Conservation (phyloP, 2,113 vertebrate species). For the Mungos mungo region DNA sequence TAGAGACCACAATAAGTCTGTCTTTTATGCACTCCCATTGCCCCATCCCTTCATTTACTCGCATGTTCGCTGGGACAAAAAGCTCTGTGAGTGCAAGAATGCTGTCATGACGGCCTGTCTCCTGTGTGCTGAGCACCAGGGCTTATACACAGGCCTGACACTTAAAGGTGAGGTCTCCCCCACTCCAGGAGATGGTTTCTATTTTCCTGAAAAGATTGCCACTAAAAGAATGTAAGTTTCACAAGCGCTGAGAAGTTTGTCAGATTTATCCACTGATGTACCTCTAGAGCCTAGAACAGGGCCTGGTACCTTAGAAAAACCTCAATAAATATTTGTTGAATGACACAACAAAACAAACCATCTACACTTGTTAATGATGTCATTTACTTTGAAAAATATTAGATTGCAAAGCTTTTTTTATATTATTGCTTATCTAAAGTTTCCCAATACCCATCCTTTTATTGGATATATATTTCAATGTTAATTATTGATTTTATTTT, state of each 20-base stretch:
- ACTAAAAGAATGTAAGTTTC: background rate
- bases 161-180: background rate
- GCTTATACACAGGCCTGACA: background rate
- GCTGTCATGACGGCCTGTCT: background rate
- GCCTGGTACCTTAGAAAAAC: background rate
- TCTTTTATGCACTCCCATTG: background rate
- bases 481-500: background rate
- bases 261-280: background rate
- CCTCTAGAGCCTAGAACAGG: background rate
- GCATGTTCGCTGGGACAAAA: background rate
- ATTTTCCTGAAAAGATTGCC: background rate
- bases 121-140: background rate
- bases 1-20: background rate
- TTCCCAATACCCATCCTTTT: background rate
- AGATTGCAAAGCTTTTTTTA: background rate
- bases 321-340: background rate
- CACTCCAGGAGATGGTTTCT: background rate
- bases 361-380: background rate
- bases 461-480: background rate
- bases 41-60: background rate
- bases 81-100: background rate
- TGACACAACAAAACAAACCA: background rate
- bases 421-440: background rate
- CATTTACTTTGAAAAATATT: constrained; percentile 1
- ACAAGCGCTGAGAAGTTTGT: background rate